phyloP scores from a whole-genome alignment of 92 coral and sea anemone genomes.

The Siderastrea radians region DNA sequence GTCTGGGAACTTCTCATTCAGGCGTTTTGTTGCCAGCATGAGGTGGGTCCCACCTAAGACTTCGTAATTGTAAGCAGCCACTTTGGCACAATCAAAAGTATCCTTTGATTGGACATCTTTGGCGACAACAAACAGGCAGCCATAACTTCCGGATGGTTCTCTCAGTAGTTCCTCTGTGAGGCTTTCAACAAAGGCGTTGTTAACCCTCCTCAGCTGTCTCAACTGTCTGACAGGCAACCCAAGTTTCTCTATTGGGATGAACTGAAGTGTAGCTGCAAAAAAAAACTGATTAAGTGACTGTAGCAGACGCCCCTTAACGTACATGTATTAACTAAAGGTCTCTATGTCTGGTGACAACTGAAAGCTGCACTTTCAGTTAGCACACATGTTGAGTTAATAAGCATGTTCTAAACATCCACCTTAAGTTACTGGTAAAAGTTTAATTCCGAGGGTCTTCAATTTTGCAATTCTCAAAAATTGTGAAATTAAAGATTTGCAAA shows the following conservation, averaged over 20 bases:
- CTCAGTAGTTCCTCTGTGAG: neutral
- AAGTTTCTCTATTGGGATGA: slow-evolving; percentile 24
- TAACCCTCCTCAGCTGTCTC: slow-evolving; percentile 32
- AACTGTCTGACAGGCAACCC: neutral
- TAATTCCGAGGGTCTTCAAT: no score
- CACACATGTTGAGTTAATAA: no score
- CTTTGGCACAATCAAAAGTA: neutral
- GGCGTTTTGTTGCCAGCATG: slow-evolving; percentile 35
- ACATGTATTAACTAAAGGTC: no score
- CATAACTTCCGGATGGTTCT: slow-evolving; percentile 25
- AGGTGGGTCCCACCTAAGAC: slow-evolving; percentile 59
- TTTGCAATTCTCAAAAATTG: no score
- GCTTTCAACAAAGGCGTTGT: neutral
- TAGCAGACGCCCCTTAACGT: no score
- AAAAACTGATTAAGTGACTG: no score
- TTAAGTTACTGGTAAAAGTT: no score
- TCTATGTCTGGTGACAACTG: no score
- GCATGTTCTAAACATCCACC: no score
- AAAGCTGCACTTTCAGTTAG: no score
- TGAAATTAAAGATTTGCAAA: no score
- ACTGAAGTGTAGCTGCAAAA: slow-evolving; percentile 5
- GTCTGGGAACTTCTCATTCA: slow-evolving; percentile 17
- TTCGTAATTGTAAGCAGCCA: slow-evolving; percentile 14
- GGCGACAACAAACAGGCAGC: slow-evolving; percentile 12
- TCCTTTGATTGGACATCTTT: neutral